Evolutionary conservation across 2,797 vertebrate species (phyloP), one percentile per base, ranked within the genome.

Genomic region (Heterohyrax brucei): DNA sequence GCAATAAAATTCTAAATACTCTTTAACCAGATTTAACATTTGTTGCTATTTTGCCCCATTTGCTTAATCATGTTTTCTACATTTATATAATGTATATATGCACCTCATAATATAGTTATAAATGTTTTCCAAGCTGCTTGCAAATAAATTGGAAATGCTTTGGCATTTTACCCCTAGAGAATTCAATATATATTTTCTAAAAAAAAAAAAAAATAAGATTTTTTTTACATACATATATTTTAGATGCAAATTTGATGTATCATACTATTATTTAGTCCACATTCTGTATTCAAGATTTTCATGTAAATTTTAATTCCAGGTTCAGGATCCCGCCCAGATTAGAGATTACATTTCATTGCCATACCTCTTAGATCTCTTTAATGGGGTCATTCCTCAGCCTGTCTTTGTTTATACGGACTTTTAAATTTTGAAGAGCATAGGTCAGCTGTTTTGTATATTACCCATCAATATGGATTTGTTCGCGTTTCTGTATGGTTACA

Each of bases 251-350:
- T 61, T 80, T 84, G 79, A 48, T 85, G n/a, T 75, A 44, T 59
- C 56, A 30, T 68, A 86, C 44, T 82, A 66, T 90, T 30, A 72
- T 62, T 6, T 53, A 81, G 84, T 73, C 8, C 26, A 73, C 0
- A 68, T 46, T 80, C 21, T 10, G 73, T 89, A 68, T 59, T 89
- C 70, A 86, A 62, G 53, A 80, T 91, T 87, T 96, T 75, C 10
- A 8, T 59, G 14, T 80, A 53, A 30, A 2, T 76, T 96, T 89
- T 89, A 76, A 28, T 59, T 0, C 1, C 14, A 68, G 39, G 4
- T 48, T 16, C 66, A 87, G 30, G 30, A 77, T 81, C 33, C 28
- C 85, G 56, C 81, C 39, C 10, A 83, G 12, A 72, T 62, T 33
- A 79, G 44, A 14, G 14, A 56, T 75, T 87, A 3, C 2, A 50